Conservation (phyloP, 2,113 vertebrate species). For the Etheostoma cragini region DNA sequence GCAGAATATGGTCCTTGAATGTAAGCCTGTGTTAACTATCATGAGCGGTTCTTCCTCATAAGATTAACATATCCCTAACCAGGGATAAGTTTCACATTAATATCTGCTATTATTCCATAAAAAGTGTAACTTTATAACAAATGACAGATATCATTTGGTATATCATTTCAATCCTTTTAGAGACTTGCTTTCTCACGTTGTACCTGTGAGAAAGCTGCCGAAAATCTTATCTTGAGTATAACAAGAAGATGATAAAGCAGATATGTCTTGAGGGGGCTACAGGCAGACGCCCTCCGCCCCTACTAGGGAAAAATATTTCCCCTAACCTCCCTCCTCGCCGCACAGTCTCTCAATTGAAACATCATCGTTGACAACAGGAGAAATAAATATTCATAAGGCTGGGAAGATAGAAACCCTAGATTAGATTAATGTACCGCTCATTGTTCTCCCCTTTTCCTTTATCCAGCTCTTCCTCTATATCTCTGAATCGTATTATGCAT, state of each 20-base stretch:
- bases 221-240: conserved; percentile 11
- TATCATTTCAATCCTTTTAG: neutral
- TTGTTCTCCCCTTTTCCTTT: conserved; percentile 56
- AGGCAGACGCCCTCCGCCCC: conserved; percentile 31
- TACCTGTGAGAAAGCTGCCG: conserved; percentile 12
- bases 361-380: conserved; percentile 68
- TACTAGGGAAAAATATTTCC: conserved; percentile 26
- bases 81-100: neutral
- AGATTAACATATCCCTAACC: neutral
- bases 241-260: conserved; percentile 51
- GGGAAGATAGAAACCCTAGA: conserved; percentile 63
- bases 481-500: conserved; percentile 63
- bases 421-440: conserved; percentile 72
- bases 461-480: conserved; percentile 33
- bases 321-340: neutral
- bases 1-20: conserved; percentile 28
- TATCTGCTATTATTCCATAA: neutral
- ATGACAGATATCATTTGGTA: neutral
- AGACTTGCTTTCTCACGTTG: conserved; percentile 10
- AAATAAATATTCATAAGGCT: conserved; percentile 81
- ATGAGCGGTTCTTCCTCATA: neutral
- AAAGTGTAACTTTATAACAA: conserved; percentile 16
- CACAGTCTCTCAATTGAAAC: conserved; percentile 74
- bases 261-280: conserved; percentile 42
- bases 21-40: conserved; percentile 51